These are phyloP conservation scores for Laodelphax striatellus DNA, from an alignment of 1,140 invertebrate genomes.

Conservation along the genomic window DNA sequence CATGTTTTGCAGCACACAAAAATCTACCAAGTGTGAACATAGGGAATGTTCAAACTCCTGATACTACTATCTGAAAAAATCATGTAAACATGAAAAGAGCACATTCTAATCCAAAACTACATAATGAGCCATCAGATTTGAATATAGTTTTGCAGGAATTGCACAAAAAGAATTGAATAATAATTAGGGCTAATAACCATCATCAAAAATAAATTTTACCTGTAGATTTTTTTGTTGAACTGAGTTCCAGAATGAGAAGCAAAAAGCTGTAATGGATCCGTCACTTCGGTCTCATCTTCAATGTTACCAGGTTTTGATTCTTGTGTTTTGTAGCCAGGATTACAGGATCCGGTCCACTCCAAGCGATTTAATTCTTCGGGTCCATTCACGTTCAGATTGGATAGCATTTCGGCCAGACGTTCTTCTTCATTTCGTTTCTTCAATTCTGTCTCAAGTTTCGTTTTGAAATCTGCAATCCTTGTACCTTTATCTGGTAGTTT, in stretches of 20 bases:
- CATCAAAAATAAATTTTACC: constrained; percentile 9
- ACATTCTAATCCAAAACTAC: no score
- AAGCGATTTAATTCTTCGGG: constrained; percentile 44
- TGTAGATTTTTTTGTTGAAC: constrained; percentile 19
- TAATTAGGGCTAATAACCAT: no score
- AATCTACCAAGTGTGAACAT: no score
- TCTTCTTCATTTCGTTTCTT: constrained; percentile 42
- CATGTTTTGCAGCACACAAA: no score
- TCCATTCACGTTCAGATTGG: constrained; percentile 45
- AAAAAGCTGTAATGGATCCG: constrained; percentile 51
- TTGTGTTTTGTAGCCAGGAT: constrained; percentile 19
- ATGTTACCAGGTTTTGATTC: constrained; percentile 36
- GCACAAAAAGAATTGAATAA: no score
- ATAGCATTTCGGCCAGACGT: constrained; percentile 41
- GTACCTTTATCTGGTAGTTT: constrained; percentile 55
- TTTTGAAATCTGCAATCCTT: constrained; percentile 43
- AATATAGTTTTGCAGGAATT: neutral
- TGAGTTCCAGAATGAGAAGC: constrained; percentile 34
- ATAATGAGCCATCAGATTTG: no score
- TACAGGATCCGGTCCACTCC: constrained; percentile 50
- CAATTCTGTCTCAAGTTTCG: constrained; percentile 43
- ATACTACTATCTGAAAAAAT: no score
- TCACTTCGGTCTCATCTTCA: constrained; percentile 50
- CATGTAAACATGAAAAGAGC: no score
- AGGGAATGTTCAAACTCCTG: no score